Evolutionary conservation across 2,797 vertebrate species (phyloP).

Genomic region (Miopithecus talapoin): DNA sequence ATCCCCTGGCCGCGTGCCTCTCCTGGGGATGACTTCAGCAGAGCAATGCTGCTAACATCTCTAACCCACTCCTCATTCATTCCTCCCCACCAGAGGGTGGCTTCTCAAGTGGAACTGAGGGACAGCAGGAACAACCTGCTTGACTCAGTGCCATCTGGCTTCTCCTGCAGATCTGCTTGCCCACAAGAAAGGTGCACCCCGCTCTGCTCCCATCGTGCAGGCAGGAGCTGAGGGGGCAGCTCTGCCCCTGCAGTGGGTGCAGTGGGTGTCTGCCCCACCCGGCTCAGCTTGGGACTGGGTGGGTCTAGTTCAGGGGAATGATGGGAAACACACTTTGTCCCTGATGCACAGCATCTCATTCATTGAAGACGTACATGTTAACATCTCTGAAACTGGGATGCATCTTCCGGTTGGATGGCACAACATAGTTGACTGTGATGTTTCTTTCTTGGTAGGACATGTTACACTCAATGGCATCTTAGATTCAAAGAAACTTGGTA

Average conservation of each 20-base stretch:
- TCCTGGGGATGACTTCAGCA: too few relatives aligned
- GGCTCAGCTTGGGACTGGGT: neutral
- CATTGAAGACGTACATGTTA: neutral
- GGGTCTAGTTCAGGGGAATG: neutral
- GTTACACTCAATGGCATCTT: neutral
- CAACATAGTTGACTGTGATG: neutral
- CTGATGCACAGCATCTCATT: neutral
- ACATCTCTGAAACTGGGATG: neutral
- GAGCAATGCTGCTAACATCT: neutral
- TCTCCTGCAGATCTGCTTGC: neutral
- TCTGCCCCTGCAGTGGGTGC: neutral
- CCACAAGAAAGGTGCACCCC: too few relatives aligned
- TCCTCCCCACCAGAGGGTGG: neutral
- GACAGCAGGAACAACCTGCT: neutral
- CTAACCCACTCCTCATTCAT: neutral
- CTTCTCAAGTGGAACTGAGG: neutral
- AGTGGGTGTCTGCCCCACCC: neutral
- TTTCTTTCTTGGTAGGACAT: neutral
- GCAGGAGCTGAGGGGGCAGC: neutral
- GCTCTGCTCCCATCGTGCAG: neutral
- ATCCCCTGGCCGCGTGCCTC: neutral
- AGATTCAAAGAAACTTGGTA: neutral
- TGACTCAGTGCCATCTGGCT: neutral
- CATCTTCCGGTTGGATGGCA: neutral
- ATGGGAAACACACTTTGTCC: neutral